A percentile compares a stretch with the other conserved stretches of the same genome.
phyloP scores from a whole-genome alignment of 2,113 vertebrate species.

The Hyperoodon ampullatus region DNA sequence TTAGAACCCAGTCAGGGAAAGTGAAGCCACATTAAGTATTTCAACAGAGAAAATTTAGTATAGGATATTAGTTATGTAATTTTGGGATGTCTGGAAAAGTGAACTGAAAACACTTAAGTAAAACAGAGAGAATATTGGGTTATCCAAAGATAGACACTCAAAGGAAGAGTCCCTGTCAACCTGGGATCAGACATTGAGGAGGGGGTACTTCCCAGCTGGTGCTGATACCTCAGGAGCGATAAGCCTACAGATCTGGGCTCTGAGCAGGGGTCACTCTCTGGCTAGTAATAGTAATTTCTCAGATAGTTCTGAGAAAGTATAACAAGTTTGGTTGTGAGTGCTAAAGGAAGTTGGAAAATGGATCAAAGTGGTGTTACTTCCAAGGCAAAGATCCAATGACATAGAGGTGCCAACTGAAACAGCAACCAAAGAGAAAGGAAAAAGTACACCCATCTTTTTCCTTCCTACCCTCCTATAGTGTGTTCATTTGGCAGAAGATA shows the following conservation, averaged over 20 bases:
- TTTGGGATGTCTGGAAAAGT: neutral
- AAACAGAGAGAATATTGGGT: neutral
- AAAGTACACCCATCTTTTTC: neutral
- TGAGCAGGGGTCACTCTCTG: neutral
- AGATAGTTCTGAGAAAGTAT: neutral
- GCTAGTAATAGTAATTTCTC: neutral
- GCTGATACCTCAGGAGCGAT: neutral
- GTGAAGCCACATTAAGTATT: neutral
- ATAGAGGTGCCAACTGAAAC: neutral
- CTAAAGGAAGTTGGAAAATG: neutral
- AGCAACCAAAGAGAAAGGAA: neutral
- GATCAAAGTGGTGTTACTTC: neutral
- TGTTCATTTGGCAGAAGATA: neutral
- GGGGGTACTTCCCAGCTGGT: accelerated
- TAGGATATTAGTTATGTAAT: neutral
- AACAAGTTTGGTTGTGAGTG: neutral
- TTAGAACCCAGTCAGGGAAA: neutral
- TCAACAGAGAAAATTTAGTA: neutral
- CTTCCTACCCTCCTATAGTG: neutral
- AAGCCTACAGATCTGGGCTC: neutral
- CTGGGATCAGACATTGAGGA: neutral
- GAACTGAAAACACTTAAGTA: neutral
- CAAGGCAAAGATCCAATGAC: neutral
- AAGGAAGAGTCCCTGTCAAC: no score
- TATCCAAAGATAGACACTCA: neutral